A percentile compares a stretch with the other conserved stretches of the same genome.
Evolutionary conservation across 2,888 invertebrate genomes (phyloP).

Genomic region (Plutella xylostella): DNA sequence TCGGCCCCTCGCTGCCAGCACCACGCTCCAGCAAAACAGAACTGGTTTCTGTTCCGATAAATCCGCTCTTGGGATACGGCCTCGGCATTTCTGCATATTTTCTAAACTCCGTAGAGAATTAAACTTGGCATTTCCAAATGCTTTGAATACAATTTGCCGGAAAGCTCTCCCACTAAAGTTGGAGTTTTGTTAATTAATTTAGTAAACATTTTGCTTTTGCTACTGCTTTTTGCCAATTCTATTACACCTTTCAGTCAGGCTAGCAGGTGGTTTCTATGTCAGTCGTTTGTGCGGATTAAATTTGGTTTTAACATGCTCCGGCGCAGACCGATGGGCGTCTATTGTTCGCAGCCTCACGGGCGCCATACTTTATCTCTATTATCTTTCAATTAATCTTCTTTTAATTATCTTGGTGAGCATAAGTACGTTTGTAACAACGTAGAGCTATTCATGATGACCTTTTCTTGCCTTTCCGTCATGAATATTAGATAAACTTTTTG

Average conservation of each 20-base stretch:
- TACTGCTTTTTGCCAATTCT: neutral
- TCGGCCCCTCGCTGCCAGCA: slow-evolving; percentile 32
- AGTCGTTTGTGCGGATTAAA: slow-evolving; percentile 3
- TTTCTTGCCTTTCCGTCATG: no score
- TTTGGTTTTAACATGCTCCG: slow-evolving; percentile 19
- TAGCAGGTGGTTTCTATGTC: neutral
- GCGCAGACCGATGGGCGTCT: slow-evolving; percentile 39
- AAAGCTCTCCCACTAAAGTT: neutral
- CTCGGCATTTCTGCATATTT: slow-evolving; percentile 45
- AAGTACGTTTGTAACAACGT: no score
- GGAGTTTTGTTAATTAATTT: neutral
- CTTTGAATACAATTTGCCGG: slow-evolving; percentile 5
- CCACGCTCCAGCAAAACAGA: slow-evolving; percentile 42
- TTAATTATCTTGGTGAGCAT: no score
- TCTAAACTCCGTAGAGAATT: slow-evolving; percentile 19
- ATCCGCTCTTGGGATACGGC: slow-evolving; percentile 34
- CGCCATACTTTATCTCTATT: slow-evolving; percentile 17
- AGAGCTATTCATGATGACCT: no score
- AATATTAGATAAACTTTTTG: neutral
- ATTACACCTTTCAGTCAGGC: neutral
- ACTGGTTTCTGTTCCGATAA: slow-evolving; percentile 61
- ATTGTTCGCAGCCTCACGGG: slow-evolving; percentile 24
- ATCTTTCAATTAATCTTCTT: neutral
- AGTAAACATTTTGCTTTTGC: neutral
- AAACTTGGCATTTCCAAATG: neutral